Evolutionary conservation across 2,113 vertebrate species (phyloP), one percentile per base, ranked within the genome.

Genomic region (Leptocoma aspasia): DNA sequence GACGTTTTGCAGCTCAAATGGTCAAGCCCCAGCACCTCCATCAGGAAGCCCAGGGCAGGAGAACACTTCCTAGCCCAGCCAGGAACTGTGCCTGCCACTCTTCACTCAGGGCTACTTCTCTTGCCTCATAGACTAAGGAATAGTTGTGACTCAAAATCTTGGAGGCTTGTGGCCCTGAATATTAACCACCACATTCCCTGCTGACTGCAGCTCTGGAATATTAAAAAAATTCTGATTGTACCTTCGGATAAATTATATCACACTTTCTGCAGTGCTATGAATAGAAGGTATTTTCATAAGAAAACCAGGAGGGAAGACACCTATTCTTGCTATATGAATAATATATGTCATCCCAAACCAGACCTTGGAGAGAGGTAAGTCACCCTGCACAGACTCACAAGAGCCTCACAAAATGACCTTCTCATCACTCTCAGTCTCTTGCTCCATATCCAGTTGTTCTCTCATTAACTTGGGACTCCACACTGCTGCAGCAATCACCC

Each of bases 271-370:
- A 56, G 72, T 66, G 63, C 70, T 80, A 47, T 59, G 72, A 87
- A 69, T 52, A 93, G 82, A 64, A 93, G 37, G 37, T 76, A 72
- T 56, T 92, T 93, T 75, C 24, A 14, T 37, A 60, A 69, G 78
- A 49, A 85, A 93, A 50, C 18, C 37, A 82, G 60, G 63, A 88
- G 77, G 41, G 45, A 69, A 76, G 75, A 54, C 42, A 68, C 80
- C 19, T 26, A 2, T 89, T 82, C 47, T 35, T 59, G 47, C 44
- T 35, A 2, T 33, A 52, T 44, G 53, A 94, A 83, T 81, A 75
- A 81, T 35, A 41, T 31, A 65, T 50, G 14, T 33, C 61, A 52
- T 53, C 50, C 83, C 81, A 78, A 86, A 45, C 10, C 13, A 70
- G 63, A 26, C 31, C 35, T 28, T 31, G 42, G 68, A 31, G n/a